Base-by-base conservation (phyloP, 2,888 invertebrate species). In the Eupelmus urozonus region DNA sequence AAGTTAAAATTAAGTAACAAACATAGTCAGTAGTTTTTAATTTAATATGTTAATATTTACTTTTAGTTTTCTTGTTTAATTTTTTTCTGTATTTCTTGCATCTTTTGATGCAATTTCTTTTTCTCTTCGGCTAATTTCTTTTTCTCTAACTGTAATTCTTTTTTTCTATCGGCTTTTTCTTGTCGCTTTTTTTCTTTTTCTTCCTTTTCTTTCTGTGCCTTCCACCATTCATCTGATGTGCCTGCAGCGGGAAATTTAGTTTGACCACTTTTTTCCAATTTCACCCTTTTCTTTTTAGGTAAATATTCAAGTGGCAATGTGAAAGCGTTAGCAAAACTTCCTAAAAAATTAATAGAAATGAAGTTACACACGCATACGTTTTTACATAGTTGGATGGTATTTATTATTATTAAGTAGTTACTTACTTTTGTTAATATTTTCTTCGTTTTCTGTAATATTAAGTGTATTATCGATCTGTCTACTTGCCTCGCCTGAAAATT, bases 191-290 rank as follows among this genome's bases (percentile, higher is more conserved):
- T 49, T 65, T 65, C 49, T 27, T 65, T 16, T 49, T 49, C 18
- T 49, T 62, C 62, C 18, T 65, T 49, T 27, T 65, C n/a, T n/a
- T 27, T 18, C 3, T 49, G 49, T 5, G 13, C 9, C 0, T 42
- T 42, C 1, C 13, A 27, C 45, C 65, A 45, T 27, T 65, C 49
- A 49, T 65, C 27, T 4, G 25, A 27, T 5, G 65, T 65, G 2
- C 65, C 45, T 13, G 27, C 65, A 0, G 65, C 23, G n/a, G 65
- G 65, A 49, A 65, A 42, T 49, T 65, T 65, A 5, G 7, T 27
- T 65, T 65, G 25, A 65, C 62, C 62, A 9, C 2, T 42, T 23
- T 20, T 20, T 62, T 42, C n/a, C 11, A 65, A 27, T 42, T 62
- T 18, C 9, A 11, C n/a, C n/a, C 11, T 42, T 27, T 49, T 65